Evolutionary conservation across 2,888 invertebrate genomes (phyloP).

Genomic region (Eurois occulta): DNA sequence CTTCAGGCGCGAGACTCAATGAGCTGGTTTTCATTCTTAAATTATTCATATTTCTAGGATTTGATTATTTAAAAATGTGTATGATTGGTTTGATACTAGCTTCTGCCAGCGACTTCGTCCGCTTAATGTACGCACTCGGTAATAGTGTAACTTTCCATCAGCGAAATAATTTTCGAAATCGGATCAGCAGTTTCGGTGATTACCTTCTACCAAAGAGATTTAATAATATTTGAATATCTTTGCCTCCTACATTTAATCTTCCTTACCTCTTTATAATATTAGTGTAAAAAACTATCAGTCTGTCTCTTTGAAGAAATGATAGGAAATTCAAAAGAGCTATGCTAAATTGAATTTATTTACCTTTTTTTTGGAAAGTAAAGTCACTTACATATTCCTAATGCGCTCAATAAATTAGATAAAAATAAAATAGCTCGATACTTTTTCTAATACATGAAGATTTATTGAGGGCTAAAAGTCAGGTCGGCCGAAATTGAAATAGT

Average conservation of each 20-base stretch:
- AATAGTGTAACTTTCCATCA: too few relatives aligned
- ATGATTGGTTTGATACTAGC: not conserved
- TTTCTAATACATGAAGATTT: conserved; percentile 47
- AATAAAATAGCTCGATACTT: conserved; percentile 28
- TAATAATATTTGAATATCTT: too few relatives aligned
- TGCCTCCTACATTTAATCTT: not conserved
- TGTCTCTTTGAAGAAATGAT: not conserved
- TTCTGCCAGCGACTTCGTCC: not conserved
- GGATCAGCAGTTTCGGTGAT: not conserved
- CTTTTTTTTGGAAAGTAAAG: not conserved
- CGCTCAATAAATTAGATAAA: conserved; percentile 8
- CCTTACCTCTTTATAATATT: not conserved
- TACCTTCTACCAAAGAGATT: not conserved
- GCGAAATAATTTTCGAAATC: too few relatives aligned
- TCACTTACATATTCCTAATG: not conserved
- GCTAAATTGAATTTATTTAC: not conserved
- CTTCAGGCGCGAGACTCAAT: conserved; percentile 40
- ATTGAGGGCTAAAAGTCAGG: conserved; percentile 49
- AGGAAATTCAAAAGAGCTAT: not conserved
- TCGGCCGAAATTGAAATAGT: conserved; percentile 50
- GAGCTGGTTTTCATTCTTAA: conserved; percentile 21
- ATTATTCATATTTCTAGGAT: conserved; percentile 24
- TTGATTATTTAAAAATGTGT: conserved; percentile 4
- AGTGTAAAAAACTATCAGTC: not conserved
- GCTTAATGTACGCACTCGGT: not conserved